Conservation (phyloP, 37 sponge, comb jelly and placozoan species). For the Aplysina aerophoba region DNA sequence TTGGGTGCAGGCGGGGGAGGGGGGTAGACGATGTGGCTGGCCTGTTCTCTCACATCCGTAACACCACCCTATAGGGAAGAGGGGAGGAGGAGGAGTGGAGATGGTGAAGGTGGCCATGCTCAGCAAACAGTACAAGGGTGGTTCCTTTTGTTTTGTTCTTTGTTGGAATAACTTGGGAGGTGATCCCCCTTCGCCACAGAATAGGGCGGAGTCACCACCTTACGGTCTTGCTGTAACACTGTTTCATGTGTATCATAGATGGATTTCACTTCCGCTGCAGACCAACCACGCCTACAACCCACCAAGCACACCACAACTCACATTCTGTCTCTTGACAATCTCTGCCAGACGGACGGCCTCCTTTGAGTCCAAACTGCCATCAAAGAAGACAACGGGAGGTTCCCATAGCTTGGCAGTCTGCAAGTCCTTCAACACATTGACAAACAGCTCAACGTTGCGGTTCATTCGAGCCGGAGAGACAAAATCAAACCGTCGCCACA, state of each 20-base stretch:
- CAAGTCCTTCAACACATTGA: slow-evolving; percentile 67
- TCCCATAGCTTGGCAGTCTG: slow-evolving; percentile 62
- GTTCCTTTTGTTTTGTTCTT: no score
- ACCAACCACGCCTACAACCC: neutral
- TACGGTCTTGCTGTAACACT: no score
- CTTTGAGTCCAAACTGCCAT: slow-evolving; percentile 30
- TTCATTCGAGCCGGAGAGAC: slow-evolving; percentile 80
- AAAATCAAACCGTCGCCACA: slow-evolving; percentile 89
- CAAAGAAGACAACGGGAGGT: slow-evolving; percentile 66
- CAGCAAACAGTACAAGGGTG: no score
- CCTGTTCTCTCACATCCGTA: slow-evolving; percentile 44
- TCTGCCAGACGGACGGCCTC: slow-evolving; percentile 42
- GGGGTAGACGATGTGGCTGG: slow-evolving; percentile 86
- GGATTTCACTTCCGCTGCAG: neutral
- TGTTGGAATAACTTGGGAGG: no score
- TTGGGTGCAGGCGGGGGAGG: slow-evolving; percentile 41
- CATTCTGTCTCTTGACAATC: slow-evolving; percentile 74
- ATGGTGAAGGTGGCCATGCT: no score
- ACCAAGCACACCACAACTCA: neutral
- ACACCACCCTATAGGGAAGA: slow-evolving; percentile 54
- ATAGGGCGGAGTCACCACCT: no score
- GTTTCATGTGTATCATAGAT: no score
- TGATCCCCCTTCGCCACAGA: no score
- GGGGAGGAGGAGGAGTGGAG: no score
- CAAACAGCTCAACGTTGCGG: slow-evolving; percentile 81